Evolutionary conservation across 1,140 invertebrate genomes (phyloP).

Genomic region (Melipona quadrifasciata): DNA sequence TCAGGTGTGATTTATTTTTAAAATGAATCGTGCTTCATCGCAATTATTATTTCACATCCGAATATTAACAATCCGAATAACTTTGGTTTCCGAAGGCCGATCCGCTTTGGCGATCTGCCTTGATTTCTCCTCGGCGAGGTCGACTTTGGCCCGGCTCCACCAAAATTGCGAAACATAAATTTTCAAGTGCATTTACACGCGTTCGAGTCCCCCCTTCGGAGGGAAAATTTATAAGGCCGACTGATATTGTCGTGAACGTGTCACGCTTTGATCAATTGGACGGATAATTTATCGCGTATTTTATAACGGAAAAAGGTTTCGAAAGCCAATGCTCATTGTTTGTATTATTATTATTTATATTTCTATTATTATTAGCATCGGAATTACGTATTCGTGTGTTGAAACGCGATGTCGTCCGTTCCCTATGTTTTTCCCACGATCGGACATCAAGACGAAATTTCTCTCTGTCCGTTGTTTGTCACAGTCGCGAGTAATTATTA

Average conservation of each 20-base stretch:
- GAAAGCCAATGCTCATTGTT: not conserved
- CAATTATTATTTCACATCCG: conserved; percentile 37
- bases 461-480: not conserved
- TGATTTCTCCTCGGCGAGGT: conserved; percentile 52
- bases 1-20: conserved; percentile 27
- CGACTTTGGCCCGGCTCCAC: conserved; percentile 31
- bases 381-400: not conserved
- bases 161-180: conserved; percentile 53
- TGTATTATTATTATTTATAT: no score
- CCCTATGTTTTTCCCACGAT: not conserved
- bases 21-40: conserved; percentile 31
- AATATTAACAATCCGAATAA: conserved; percentile 55
- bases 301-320: not conserved
- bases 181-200: conserved; percentile 53
- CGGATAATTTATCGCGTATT: not conserved
- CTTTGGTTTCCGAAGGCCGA: conserved; percentile 51
- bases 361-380: no score
- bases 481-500: not conserved
- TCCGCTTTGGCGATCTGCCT: conserved; percentile 55
- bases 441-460: not conserved
- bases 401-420: not conserved
- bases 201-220: no score
- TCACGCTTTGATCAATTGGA: conserved; percentile 10
- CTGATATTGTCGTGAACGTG: conserved; percentile 22
- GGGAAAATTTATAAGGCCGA: conserved; percentile 41